Percentiles rank a stretch among this genome's conserved stretches.
Evolutionary conservation across 2,797 vertebrate species (phyloP).

Genomic region (Malacoctenus gilli): DNA sequence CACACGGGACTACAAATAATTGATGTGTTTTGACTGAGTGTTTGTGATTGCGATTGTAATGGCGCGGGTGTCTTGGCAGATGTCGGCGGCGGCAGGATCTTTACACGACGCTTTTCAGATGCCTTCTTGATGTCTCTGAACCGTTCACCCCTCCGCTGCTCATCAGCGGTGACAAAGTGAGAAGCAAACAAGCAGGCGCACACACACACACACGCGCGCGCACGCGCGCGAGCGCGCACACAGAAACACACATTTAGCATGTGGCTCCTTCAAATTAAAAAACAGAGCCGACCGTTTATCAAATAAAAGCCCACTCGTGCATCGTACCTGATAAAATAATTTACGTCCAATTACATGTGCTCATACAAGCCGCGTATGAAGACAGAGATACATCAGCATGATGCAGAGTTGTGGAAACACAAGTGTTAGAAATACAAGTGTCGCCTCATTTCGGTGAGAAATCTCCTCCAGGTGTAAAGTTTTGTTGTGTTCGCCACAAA

Average conservation of each 20-base stretch:
- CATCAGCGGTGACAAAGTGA: conserved; percentile 70
- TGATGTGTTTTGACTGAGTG: conserved; percentile 75
- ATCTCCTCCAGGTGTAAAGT: neutral
- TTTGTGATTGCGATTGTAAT: conserved; percentile 69
- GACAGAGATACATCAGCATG: neutral
- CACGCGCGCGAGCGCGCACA: conserved; percentile 3
- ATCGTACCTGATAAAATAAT: conserved; percentile 29
- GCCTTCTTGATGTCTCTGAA: conserved; percentile 66
- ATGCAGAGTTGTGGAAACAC: neutral
- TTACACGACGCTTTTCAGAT: conserved; percentile 64
- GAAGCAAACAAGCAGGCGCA: conserved; percentile 54
- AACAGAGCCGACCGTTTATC: conserved; percentile 48
- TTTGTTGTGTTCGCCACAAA: conserved; percentile 37
- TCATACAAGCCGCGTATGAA: neutral
- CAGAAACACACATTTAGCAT: conserved; percentile 20
- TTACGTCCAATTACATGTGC: conserved; percentile 25
- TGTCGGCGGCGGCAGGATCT: conserved; percentile 56
- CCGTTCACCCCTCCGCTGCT: conserved; percentile 58
- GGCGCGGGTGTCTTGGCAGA: conserved; percentile 55
- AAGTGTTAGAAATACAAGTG: neutral
- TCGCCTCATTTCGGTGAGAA: conserved; percentile 2
- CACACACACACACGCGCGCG: conserved; percentile 24
- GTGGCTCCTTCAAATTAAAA: conserved; percentile 44
- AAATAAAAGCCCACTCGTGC: conserved; percentile 47
- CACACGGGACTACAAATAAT: conserved; percentile 66